Percentiles rank a stretch among this genome's conserved stretches.
These are phyloP conservation scores for Lithophane ornitopus DNA, from an alignment of 2,888 invertebrate species.

Conservation along the genomic window DNA sequence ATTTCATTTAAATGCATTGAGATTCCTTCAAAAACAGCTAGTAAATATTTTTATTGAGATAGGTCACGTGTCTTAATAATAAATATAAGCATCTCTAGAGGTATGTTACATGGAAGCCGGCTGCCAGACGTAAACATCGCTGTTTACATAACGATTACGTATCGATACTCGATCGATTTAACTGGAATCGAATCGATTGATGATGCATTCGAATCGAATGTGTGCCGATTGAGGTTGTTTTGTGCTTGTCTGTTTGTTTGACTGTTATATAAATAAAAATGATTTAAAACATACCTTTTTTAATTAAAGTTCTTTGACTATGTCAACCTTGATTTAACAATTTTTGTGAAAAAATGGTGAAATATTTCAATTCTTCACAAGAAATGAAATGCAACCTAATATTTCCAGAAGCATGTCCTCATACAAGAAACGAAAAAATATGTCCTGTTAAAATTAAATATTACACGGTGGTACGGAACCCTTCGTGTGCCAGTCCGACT, in stretches of 20 bases:
- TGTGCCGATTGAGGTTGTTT: slow-evolving; percentile 15
- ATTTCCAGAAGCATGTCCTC: too few species aligned
- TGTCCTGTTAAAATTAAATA: too few species aligned
- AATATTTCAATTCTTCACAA: too few species aligned
- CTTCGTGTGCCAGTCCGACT: not conserved
- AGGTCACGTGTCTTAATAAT: slow-evolving; percentile 19
- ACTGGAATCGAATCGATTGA: slow-evolving; percentile 55
- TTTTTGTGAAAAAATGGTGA: not conserved
- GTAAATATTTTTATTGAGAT: slow-evolving; percentile 5
- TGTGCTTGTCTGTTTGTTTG: slow-evolving; percentile 15
- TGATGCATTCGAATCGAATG: slow-evolving; percentile 50
- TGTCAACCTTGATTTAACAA: not conserved
- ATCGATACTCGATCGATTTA: slow-evolving; percentile 51
- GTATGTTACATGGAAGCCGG: slow-evolving; percentile 15
- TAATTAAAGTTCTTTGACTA: not conserved
- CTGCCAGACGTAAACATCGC: slow-evolving; percentile 42
- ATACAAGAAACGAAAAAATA: not conserved
- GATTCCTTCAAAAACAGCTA: not conserved
- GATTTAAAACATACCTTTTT: not conserved
- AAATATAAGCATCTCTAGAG: slow-evolving; percentile 8
- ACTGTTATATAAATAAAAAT: not conserved
- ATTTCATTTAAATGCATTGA: not conserved
- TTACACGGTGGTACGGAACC: too few species aligned
- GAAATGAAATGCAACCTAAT: too few species aligned
- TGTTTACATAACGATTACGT: slow-evolving; percentile 60